phyloP scores from a whole-genome alignment of 2,888 invertebrate genomes.

The Sphaerophoria taeniata region DNA sequence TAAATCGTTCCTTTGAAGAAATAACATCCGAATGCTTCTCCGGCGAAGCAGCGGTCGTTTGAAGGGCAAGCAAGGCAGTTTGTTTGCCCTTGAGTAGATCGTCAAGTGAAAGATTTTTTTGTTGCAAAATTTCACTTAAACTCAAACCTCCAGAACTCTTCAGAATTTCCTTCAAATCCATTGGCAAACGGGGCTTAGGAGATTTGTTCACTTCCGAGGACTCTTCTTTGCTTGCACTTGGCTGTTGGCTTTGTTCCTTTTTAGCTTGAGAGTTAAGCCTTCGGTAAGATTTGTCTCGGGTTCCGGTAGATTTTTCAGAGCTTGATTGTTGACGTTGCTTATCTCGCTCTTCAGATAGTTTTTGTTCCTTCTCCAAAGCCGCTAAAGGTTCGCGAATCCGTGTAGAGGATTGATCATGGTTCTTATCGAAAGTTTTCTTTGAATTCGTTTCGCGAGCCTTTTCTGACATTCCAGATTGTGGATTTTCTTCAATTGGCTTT shows the following conservation, averaged over 20 bases:
- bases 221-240: slow-evolving; percentile 69
- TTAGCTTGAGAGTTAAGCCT: slow-evolving; percentile 80
- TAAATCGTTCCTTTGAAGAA: slow-evolving; percentile 46
- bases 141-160: slow-evolving; percentile 89
- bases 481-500: background rate
- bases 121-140: slow-evolving; percentile 90
- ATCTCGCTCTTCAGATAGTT: slow-evolving; percentile 77
- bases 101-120: slow-evolving; percentile 88
- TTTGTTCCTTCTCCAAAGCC: slow-evolving; percentile 80
- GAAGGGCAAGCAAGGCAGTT: slow-evolving; percentile 80
- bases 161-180: slow-evolving; percentile 86
- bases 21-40: slow-evolving; percentile 59
- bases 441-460: slow-evolving; percentile 16
- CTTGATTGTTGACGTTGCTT: slow-evolving; percentile 77
- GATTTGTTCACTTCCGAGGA: slow-evolving; percentile 20
- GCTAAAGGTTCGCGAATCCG: slow-evolving; percentile 79
- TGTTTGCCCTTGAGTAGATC: slow-evolving; percentile 88
- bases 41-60: slow-evolving; percentile 79
- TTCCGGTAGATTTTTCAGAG: slow-evolving; percentile 63
- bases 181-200: slow-evolving; percentile 59
- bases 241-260: slow-evolving; percentile 76
- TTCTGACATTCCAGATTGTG: background rate
- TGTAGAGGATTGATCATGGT: slow-evolving; percentile 7
- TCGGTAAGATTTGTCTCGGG: slow-evolving; percentile 81
- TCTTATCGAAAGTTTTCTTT: slow-evolving; percentile 4